Evolutionary conservation across 2,113 vertebrate genomes (phyloP).

Genomic region (Anoura caudifer): DNA sequence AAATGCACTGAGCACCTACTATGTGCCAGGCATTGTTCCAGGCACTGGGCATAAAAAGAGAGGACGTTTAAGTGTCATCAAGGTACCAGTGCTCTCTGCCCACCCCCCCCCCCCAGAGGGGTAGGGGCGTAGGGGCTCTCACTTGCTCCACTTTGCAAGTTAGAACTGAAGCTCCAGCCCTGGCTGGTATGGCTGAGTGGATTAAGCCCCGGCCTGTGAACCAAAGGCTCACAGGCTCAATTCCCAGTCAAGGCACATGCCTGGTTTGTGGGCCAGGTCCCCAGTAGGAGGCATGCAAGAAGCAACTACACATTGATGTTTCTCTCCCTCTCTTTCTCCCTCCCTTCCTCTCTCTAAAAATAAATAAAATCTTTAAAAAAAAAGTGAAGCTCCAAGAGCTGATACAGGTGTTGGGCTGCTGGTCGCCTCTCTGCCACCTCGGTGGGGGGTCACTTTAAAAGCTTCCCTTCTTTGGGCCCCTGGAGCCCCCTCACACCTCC

Average conservation of each 20-base stretch:
- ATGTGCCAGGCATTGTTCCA: background rate
- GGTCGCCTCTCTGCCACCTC: background rate
- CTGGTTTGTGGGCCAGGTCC: no score
- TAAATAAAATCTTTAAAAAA: no score
- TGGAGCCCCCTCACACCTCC: background rate
- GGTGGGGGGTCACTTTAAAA: background rate
- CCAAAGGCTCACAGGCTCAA: no score
- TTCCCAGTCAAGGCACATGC: no score
- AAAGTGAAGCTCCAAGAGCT: background rate
- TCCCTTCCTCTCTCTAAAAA: no score
- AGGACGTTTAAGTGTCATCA: rapidly evolving
- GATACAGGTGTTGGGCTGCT: rapidly evolving
- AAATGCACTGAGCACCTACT: background rate
- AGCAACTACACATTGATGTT: no score
- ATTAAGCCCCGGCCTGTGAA: no score
- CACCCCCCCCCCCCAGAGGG: no score
- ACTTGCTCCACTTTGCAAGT: background rate
- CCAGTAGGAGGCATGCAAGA: no score
- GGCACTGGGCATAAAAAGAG: background rate
- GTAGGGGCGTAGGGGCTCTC: background rate
- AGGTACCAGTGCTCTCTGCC: rapidly evolving
- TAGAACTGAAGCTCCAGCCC: background rate
- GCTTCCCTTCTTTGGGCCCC: no score
- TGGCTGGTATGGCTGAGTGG: no score
- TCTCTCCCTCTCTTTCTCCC: no score